phyloP scores from a whole-genome alignment of 2,113 vertebrate genomes.

The Eptesicus fuscus region DNA sequence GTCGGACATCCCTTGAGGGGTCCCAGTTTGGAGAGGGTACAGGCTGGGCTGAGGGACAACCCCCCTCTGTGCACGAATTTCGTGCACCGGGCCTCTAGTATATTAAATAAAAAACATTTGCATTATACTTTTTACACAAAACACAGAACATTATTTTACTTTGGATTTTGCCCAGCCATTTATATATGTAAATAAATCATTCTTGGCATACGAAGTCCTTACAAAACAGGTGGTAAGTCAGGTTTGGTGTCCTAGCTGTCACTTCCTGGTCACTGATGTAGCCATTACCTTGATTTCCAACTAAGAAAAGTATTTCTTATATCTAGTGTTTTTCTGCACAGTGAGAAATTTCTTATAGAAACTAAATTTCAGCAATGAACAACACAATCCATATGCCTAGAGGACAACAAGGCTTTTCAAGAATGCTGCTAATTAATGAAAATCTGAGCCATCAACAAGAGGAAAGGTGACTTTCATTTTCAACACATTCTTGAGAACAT shows the following conservation, averaged over 20 bases:
- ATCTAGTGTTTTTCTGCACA: not conserved
- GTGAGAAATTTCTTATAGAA: not conserved
- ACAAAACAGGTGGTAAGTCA: not conserved
- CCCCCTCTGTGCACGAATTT: too few species aligned
- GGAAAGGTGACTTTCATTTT: conserved; percentile 42
- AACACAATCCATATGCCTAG: not conserved
- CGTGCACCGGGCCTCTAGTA: too few species aligned
- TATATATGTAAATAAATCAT: not conserved
- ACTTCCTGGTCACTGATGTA: not conserved
- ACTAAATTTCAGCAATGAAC: not conserved
- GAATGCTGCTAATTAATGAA: conserved; percentile 44
- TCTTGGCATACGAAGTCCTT: rapidly evolving
- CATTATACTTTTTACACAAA: not conserved
- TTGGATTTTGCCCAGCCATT: not conserved
- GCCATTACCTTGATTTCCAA: not conserved
- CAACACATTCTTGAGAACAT: not conserved
- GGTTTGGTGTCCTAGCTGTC: not conserved
- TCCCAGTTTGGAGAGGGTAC: too few species aligned
- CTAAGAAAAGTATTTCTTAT: not conserved
- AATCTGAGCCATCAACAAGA: not conserved
- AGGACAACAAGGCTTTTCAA: not conserved
- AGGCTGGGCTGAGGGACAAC: too few species aligned
- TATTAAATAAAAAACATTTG: not conserved
- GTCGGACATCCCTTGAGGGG: too few species aligned
- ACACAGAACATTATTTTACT: not conserved